Evolutionary conservation across 2,797 vertebrate genomes (phyloP).

Genomic region (Sebastes oblongus): DNA sequence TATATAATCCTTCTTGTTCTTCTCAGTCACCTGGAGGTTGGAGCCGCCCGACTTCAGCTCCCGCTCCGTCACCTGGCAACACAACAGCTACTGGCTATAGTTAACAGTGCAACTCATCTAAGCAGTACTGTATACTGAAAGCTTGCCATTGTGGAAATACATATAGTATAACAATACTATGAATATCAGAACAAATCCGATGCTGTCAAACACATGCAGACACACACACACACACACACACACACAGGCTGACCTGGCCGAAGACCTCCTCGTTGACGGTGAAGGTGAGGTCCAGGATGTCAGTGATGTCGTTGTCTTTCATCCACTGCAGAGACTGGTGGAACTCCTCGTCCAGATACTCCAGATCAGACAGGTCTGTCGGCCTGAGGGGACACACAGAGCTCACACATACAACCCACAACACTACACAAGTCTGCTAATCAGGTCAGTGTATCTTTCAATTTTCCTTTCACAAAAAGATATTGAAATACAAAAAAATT

Average conservation of each 20-base stretch:
- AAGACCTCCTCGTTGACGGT: slow-evolving; percentile 99
- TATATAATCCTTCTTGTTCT: slow-evolving; percentile 98
- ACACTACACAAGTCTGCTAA: not conserved
- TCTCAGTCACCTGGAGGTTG: slow-evolving; percentile 95
- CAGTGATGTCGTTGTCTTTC: slow-evolving; percentile 98
- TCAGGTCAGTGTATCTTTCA: not conserved
- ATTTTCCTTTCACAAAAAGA: too few relatives aligned
- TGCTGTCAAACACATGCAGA: not conserved
- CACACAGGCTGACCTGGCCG: slow-evolving; percentile 87
- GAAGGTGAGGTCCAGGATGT: slow-evolving; percentile 96
- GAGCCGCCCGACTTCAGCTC: slow-evolving; percentile 95
- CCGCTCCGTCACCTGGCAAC: slow-evolving; percentile 91
- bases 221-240: not conserved
- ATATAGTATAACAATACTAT: not conserved
- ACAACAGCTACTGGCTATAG: not conserved
- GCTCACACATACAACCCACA: not conserved
- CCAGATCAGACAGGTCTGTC: slow-evolving; percentile 94
- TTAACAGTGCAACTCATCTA: not conserved
- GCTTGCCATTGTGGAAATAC: not conserved
- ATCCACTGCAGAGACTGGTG: slow-evolving; percentile 99
- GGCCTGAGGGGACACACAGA: slow-evolving; percentile 75
- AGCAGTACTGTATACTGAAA: not conserved
- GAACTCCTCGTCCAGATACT: slow-evolving; percentile 98
- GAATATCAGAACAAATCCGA: not conserved
- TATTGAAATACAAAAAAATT: too few relatives aligned